Percentiles rank a stretch among this genome's conserved stretches.
phyloP scores from a whole-genome alignment of 2,888 invertebrate genomes.

The Apodemia zela region DNA sequence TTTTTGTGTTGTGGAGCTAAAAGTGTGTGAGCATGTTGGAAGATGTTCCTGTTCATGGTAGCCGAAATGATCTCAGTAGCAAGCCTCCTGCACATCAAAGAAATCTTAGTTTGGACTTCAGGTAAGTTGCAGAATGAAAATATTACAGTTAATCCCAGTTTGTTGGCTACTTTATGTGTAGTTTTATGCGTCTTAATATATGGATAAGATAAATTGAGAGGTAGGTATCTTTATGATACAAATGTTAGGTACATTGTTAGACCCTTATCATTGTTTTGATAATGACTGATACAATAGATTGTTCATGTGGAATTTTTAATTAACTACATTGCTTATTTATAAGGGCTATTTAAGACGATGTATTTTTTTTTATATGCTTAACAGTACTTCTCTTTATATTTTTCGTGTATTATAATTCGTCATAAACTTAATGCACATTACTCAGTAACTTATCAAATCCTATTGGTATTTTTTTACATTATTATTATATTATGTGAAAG shows the following conservation, averaged over 20 bases:
- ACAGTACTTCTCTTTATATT: too few relatives aligned
- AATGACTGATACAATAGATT: background rate
- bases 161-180: background rate
- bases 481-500: too few relatives aligned
- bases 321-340: too few relatives aligned
- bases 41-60: constrained; percentile 76
- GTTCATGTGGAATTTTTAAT: background rate
- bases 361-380: too few relatives aligned
- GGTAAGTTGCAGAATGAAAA: constrained; percentile 69
- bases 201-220: background rate
- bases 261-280: background rate
- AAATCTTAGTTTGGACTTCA: constrained; percentile 93
- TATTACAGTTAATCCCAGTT: background rate
- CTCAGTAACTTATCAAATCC: too few relatives aligned
- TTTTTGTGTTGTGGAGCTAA: constrained; percentile 57
- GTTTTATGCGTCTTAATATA: background rate
- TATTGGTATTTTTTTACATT: too few relatives aligned
- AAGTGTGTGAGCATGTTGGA: constrained; percentile 75
- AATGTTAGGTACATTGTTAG: background rate
- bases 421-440: too few relatives aligned
- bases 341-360: too few relatives aligned
- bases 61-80: constrained; percentile 60
- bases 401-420: too few relatives aligned
- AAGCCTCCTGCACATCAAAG: constrained; percentile 85
- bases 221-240: background rate